These are phyloP conservation scores for Chloebia gouldiae DNA, from an alignment of 2,113 vertebrate species.

Conservation along the genomic window DNA sequence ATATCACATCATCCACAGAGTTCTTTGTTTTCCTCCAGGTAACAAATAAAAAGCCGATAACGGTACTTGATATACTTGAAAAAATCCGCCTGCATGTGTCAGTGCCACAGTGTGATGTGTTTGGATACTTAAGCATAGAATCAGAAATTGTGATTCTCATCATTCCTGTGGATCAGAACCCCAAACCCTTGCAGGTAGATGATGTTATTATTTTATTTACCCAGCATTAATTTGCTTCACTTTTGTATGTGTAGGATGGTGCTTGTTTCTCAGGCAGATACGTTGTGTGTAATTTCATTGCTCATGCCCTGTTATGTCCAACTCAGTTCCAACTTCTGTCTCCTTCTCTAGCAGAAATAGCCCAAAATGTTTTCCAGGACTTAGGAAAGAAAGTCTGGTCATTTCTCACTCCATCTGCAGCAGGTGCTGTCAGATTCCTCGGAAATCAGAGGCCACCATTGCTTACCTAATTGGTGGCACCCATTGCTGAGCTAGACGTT, in stretches of 20 bases:
- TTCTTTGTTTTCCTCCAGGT: constrained; percentile 72
- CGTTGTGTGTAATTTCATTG: background rate
- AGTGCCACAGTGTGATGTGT: constrained; percentile 95
- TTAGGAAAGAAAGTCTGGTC: background rate
- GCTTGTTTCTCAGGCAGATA: background rate
- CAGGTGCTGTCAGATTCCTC: background rate
- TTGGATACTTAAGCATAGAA: constrained; percentile 95
- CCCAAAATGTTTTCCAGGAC: background rate
- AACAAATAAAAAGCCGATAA: constrained; percentile 87
- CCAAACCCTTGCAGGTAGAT: constrained; percentile 90
- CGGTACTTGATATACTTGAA: constrained; percentile 87
- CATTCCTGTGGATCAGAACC: constrained; percentile 89
- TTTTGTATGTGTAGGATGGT: fast-evolving
- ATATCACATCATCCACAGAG: background rate
- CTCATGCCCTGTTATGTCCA: fast-evolving
- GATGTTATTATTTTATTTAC: background rate
- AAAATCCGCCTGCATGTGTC: constrained; percentile 91
- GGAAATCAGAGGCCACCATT: background rate
- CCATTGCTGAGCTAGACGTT: background rate
- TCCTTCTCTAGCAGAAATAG: background rate
- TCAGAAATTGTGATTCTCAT: constrained; percentile 92
- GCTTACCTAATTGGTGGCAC: background rate
- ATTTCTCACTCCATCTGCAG: background rate
- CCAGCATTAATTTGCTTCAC: background rate
- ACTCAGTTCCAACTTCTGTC: background rate